Evolutionary conservation across 2,888 invertebrate genomes (phyloP), one percentile per base, ranked within the genome.

Genomic region (Lydus trimaculatus): DNA sequence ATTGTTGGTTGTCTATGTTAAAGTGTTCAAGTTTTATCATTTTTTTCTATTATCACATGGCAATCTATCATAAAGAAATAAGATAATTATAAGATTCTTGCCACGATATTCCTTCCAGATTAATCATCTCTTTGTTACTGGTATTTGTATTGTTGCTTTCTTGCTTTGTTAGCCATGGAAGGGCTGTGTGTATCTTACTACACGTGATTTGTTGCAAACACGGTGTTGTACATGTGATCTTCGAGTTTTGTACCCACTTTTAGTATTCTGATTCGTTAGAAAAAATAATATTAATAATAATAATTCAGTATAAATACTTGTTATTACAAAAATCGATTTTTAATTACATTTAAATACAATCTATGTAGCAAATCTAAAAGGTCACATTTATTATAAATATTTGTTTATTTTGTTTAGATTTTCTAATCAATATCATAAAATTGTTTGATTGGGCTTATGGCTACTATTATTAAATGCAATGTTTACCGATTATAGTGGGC

Each of bases 181-280:
- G 69, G 66, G 66, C 71, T 71, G 74, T n/a, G n/a, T n/a, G n/a
- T 73, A 66, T 72, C 73, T 71, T 65, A 33, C 61, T 76, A 76
- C 75, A 75, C 76, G 77, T 78, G 79, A 76, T 71, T 73, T 69
- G 60, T 56, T 67, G 66, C 64, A 69, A 72, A 74, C 77, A 74
- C 78, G 78, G 71, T 78, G 67, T 67, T 58, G 56, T 69, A 72
- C 78, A 78, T 72, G 78, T 78, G 78, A 78, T 75, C 64, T 64
- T 61, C 61, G 63, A 68, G 48, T 11, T 48, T 48, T 48, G 48
- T 48, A 9, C 20, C 20, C 20, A 64, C 64, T 62, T 61, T 43
- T 58, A 25, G 15, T 67, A 64, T 56, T 67, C 20, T 52, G 17
- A 23, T 52, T 17, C 33, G 23, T 67, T 66, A 43, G 8, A 5